phyloP scores from a whole-genome alignment of 2,888 invertebrate genomes.

The Rotaria sp. region DNA sequence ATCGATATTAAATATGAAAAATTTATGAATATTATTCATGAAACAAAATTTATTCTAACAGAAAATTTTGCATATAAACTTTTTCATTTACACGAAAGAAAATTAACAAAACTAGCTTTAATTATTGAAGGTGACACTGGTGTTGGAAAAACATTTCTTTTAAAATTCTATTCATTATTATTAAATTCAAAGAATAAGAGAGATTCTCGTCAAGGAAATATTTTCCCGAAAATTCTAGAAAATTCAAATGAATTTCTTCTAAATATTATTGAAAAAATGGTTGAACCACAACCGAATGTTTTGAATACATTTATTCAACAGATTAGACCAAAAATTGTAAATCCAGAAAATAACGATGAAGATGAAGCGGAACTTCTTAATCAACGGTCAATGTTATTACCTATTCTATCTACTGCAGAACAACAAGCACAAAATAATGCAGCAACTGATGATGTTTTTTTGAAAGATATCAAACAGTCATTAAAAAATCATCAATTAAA shows the following conservation, averaged over 20 bases:
- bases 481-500: not conserved
- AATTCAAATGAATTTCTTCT: not conserved
- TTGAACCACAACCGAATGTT: not conserved
- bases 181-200: not conserved
- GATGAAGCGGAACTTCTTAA: not conserved
- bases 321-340: not conserved
- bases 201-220: too few species aligned
- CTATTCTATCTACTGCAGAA: too few species aligned
- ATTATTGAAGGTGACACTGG: conserved; percentile 19
- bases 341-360: not conserved
- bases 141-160: conserved; percentile 11
- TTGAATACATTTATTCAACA: not conserved
- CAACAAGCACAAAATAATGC: not conserved
- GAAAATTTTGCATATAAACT: not conserved
- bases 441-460: not conserved
- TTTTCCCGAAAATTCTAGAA: not conserved
- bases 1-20: not conserved
- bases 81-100: not conserved
- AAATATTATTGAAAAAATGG: not conserved
- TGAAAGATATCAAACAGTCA: not conserved
- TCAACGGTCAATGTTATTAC: not conserved
- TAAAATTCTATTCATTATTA: conserved; percentile 10
- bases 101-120: conserved; percentile 4
- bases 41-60: conserved; percentile 18
- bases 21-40: not conserved